A percentile compares a stretch with the other conserved stretches of the same genome.
Evolutionary conservation across 2,888 invertebrate genomes (phyloP).

Genomic region (Synergus gifuensis): DNA sequence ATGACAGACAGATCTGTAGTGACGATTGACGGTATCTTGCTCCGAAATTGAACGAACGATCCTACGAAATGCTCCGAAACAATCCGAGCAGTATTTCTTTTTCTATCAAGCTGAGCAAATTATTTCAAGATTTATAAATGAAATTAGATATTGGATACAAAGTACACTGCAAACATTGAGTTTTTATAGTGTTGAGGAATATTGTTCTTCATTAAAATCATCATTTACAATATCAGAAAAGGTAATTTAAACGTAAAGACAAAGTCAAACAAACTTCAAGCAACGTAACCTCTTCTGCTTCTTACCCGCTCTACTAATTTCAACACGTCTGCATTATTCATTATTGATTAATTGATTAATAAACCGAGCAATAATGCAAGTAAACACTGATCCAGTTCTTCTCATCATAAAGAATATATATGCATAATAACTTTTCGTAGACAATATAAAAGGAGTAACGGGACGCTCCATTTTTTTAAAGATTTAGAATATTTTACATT

Average conservation of each 20-base stretch:
- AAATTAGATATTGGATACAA: not conserved
- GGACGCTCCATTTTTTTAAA: too few species aligned
- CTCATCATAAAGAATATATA: not conserved
- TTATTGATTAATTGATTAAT: not conserved
- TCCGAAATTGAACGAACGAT: too few species aligned
- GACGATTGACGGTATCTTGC: too few species aligned
- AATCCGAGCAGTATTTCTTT: not conserved
- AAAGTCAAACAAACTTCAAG: too few species aligned
- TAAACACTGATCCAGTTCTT: not conserved
- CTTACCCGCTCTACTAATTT: not conserved
- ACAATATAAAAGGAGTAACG: not conserved
- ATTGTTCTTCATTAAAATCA: not conserved
- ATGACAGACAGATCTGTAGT: not conserved
- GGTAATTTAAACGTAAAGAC: not conserved
- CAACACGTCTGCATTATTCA: not conserved
- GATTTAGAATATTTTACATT: not conserved
- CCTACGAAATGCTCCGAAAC: not conserved
- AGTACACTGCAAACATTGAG: not conserved
- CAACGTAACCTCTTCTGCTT: not conserved
- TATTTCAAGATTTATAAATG: not conserved
- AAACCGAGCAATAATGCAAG: not conserved
- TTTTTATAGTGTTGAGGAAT: not conserved
- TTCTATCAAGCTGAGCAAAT: not conserved
- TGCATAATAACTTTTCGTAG: not conserved
- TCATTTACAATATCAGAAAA: not conserved